Evolutionary conservation across 1,140 invertebrate genomes (phyloP), one percentile per base, ranked within the genome.

Genomic region (Brachionus manjavacas): DNA sequence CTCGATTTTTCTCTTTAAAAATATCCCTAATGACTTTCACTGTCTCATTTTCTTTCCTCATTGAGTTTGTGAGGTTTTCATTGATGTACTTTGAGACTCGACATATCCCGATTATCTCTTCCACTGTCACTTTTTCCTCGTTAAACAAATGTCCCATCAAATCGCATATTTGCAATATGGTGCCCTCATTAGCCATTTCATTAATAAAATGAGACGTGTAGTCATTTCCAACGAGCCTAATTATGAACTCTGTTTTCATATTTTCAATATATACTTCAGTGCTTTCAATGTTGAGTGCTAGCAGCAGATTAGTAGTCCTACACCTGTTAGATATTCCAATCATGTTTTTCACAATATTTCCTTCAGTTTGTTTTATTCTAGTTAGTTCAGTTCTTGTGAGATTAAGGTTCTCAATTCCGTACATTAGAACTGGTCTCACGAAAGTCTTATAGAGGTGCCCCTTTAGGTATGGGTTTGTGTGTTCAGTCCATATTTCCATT

Each of bases 361-460:
- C 55, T 25, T 64, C 55, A 25, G 55, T 64, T 20, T 25, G 55
- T 20, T 25, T 16, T 20, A 64, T 64, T 20, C 55, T 64, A 64
- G n/a, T 64, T 64, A 64, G 55, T 16, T 64, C 55, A 20, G 55
- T 64, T 25, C 23, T 64, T 20, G 55, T 64, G 23, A 64, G 55
- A 64, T 64, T 64, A 64, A 64, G 55, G 55, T 64, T 64, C 23
- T 64, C 55, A 25, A 64, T 64, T 64, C 55, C 55, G 55, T 64
- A 64, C 55, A 64, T 64, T 64, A 64, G 55, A 64, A 64, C 55
- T 64, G 55, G 55, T 25, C 8, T 64, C 55, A 64, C 55, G 23
- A 64, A 64, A 20, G 55, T 64, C 55, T 64, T 64, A 64, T 64
- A 64, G 55, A 64, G 23, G 55, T 64, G 28, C 28, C 28, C 28